phyloP scores from a whole-genome alignment of 2,113 vertebrate species.

The Cynoglossus semilaevis region DNA sequence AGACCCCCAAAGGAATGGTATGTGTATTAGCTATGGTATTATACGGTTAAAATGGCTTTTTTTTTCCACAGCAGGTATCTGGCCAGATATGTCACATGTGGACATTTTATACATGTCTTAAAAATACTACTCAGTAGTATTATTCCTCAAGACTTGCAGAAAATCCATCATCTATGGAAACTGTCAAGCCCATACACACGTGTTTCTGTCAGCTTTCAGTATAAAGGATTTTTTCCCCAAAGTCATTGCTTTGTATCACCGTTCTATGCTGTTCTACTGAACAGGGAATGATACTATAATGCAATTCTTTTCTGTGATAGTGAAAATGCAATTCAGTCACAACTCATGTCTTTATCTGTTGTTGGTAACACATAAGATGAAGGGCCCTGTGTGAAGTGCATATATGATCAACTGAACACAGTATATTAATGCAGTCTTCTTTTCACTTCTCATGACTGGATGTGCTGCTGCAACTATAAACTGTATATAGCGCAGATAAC shows the following conservation, averaged over 20 bases:
- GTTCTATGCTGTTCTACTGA: constrained; percentile 1
- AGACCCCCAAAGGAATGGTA: not conserved
- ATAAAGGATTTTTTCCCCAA: constrained; percentile 5
- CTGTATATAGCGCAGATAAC: not conserved
- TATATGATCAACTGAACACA: constrained; percentile 10
- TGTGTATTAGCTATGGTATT: not conserved
- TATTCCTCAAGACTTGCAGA: constrained; percentile 9
- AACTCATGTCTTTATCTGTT: constrained; percentile 30
- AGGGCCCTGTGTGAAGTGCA: constrained; percentile 1
- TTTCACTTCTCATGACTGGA: constrained; percentile 2
- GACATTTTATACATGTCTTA: constrained; percentile 6
- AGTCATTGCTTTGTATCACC: constrained; percentile 19
- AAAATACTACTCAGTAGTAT: constrained; percentile 2
- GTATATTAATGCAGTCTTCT: not conserved
- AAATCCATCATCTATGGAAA: constrained; percentile 3
- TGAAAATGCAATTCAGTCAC: constrained; percentile 18
- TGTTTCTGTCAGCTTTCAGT: constrained; percentile 18
- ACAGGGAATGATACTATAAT: not conserved
- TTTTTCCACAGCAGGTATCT: not conserved
- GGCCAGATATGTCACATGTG: not conserved
- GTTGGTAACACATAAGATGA: constrained; percentile 18
- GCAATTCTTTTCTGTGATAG: constrained; percentile 15
- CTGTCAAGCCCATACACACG: constrained; percentile 5
- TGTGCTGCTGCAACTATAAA: not conserved
- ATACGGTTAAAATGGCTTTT: not conserved